These are phyloP conservation scores for Mobula hypostoma DNA, from an alignment of 2,113 vertebrate species.

Conservation along the genomic window DNA sequence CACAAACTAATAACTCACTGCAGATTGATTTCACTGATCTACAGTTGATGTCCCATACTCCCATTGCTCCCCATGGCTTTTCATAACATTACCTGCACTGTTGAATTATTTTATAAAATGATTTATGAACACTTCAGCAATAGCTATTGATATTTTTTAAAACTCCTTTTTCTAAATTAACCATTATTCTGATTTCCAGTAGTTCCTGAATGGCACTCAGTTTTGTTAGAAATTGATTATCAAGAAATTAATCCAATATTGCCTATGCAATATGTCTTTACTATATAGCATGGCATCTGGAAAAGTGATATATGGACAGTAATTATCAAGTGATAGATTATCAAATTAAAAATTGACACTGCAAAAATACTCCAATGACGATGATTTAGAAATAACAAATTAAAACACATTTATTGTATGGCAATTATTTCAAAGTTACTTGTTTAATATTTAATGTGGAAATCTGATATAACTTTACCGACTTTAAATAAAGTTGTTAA, in stretches of 20 bases:
- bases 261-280: not conserved
- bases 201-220: not conserved
- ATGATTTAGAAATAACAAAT: not conserved
- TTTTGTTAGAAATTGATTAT: not conserved
- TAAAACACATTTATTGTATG: not conserved
- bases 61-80: not conserved
- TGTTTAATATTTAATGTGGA: not conserved
- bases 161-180: not conserved
- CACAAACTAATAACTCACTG: not conserved
- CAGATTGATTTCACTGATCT: not conserved
- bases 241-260: not conserved
- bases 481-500: not conserved
- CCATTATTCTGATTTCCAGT: not conserved
- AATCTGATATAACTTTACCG: not conserved
- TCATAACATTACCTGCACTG: not conserved
- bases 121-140: not conserved
- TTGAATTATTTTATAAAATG: not conserved
- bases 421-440: not conserved
- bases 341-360: not conserved
- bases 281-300: not conserved
- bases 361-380: not conserved
- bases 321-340: not conserved
- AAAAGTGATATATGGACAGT: not conserved
- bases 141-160: not conserved
- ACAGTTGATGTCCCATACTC: not conserved